Evolutionary conservation across 2,888 invertebrate genomes (phyloP), one percentile per base, ranked within the genome.

Genomic region (Desoria tigrina): DNA sequence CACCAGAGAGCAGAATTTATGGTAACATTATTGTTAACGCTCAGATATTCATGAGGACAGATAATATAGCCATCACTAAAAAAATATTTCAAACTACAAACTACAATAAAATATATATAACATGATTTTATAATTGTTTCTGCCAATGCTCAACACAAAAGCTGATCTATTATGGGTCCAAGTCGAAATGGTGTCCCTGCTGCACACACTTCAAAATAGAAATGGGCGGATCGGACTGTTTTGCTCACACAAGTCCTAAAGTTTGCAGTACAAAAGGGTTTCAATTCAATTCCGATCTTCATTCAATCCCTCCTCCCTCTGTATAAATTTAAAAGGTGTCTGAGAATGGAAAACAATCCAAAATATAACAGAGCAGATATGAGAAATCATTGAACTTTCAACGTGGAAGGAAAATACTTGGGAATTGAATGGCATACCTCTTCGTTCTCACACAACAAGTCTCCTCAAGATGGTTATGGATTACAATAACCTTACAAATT

Each of bases 261-360:
- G 59, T 65, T 65, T 66, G 53, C 61, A 62, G 61, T 37, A 42
- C 21, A 57, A 61, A 63, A 42, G 63, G 63, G 37, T 9, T 21
- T 56, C 37, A 37, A 23, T 56, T 51, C 6, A 42, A 39, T 45
- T 42, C 39, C 16, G 23, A 42, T 26, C 58, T 21, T 26, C 18
- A 21, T 58, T 18, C 18, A 21, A 45, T 50, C n/a, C 39, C 51
- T 11, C 11, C 50, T 23, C n/a, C 23, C 11, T 45, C 9, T 21
- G 37, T 26, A 27, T 32, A 55, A 32, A 7, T 4, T 7, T 21
- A 57, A 39, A 42, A 57, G 57, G 57, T 57, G 57, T 57, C 57
- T 42, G 42, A 28, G 28, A 4, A 42, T 42, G 24, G 24, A 26
- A 39, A 57, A 57, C 57, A 57, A 6, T 57, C 18, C 21, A 18